phyloP scores from a whole-genome alignment of 2,113 vertebrate genomes.

The Riparia riparia region DNA sequence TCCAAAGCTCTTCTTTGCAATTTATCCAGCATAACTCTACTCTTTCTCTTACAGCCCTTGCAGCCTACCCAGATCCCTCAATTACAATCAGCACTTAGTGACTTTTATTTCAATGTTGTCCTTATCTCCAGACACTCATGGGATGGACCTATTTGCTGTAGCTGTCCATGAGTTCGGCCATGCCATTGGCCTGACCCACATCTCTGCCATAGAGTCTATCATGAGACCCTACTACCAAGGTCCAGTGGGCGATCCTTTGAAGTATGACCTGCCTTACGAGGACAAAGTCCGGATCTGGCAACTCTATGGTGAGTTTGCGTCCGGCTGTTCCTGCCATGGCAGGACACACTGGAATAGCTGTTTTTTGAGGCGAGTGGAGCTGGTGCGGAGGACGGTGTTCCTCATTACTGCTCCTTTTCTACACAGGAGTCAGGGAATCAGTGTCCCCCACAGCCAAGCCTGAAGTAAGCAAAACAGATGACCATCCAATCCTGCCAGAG shows the following conservation, averaged over 20 bases:
- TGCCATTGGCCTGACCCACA: constrained; percentile 92
- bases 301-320: constrained; percentile 85
- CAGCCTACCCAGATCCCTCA: neutral
- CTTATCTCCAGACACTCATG: constrained; percentile 81
- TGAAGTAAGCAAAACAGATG: constrained; percentile 76
- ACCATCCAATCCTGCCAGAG: constrained; percentile 87
- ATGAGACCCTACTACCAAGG: constrained; percentile 98
- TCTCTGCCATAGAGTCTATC: constrained; percentile 89
- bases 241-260: constrained; percentile 93
- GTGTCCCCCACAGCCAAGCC: constrained; percentile 89
- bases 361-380: neutral
- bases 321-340: neutral
- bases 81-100: neutral
- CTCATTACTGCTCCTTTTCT: neutral
- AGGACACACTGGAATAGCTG: neutral
- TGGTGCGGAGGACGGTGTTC: neutral
- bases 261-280: constrained; percentile 90
- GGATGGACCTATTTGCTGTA: constrained; percentile 95
- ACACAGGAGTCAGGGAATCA: constrained; percentile 88
- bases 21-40: neutral
- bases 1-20: neutral
- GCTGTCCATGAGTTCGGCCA: constrained; percentile 97
- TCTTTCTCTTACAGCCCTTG: neutral
- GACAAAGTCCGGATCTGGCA: constrained; percentile 96
- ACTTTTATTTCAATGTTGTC: neutral